A percentile compares a stretch with the other conserved stretches of the same genome.
Conservation (phyloP, 2,888 invertebrate species). For the Pimpla rufipes region DNA sequence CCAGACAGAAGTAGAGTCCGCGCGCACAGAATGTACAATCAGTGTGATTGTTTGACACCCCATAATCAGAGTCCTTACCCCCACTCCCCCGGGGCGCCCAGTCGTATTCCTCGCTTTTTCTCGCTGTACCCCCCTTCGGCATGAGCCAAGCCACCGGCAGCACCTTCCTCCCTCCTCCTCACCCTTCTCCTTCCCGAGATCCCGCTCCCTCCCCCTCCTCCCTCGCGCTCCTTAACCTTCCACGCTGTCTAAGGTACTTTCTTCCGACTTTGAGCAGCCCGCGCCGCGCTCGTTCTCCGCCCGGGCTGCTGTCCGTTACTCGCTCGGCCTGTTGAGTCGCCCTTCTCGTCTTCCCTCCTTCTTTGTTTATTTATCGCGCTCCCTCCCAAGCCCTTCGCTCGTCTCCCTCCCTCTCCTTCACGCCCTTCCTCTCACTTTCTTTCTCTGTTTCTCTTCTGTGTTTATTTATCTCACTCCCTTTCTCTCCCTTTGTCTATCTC, state of each 20-base stretch:
- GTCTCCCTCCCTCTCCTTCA: neutral
- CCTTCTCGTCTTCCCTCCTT: conserved; percentile 18
- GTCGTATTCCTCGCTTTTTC: conserved; percentile 70
- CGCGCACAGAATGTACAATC: conserved; percentile 84
- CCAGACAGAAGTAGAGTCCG: conserved; percentile 70
- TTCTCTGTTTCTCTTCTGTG: too few species aligned
- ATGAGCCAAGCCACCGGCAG: conserved; percentile 44
- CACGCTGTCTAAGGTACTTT: conserved; percentile 57
- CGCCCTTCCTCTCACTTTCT: neutral
- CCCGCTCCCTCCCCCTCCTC: conserved; percentile 58
- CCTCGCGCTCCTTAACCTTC: conserved; percentile 68
- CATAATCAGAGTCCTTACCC: conserved; percentile 85
- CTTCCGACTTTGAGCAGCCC: conserved; percentile 63
- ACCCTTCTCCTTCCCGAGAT: conserved; percentile 66
- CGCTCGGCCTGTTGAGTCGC: conserved; percentile 41
- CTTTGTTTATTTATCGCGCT: conserved; percentile 41
- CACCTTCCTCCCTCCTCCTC: conserved; percentile 48
- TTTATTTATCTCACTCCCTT: conserved; percentile 59
- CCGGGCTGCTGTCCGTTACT: conserved; percentile 43
- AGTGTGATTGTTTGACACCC: conserved; percentile 85
- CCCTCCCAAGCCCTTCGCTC: too few species aligned
- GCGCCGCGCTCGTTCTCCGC: conserved; percentile 60
- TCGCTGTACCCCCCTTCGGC: conserved; percentile 61
- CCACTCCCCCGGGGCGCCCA: conserved; percentile 71
- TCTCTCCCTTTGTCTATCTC: conserved; percentile 47